Evolutionary conservation across 2,888 invertebrate genomes (phyloP), one percentile per base, ranked within the genome.

Genomic region (Piscicola geometra): DNA sequence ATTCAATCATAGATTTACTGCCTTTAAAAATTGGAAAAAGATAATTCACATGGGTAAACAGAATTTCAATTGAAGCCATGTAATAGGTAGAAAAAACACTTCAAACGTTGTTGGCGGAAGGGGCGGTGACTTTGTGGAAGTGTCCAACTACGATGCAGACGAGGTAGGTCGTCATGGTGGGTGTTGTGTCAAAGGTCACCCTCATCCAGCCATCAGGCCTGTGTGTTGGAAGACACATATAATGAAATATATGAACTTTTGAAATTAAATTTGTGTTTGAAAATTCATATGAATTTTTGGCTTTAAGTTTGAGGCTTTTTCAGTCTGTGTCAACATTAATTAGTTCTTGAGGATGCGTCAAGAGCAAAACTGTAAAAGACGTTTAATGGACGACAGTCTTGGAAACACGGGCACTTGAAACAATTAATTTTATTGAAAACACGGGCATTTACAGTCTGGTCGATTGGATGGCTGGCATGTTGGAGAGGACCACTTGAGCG

Each of bases 161-260:
- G 33, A 76, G 75, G 41, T 78, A 78, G 18, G 72, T 76, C 0
- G 78, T 77, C 78, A 78, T 78, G 25, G 41, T 66, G 2, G 76
- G 75, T 9, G 78, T 76, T 67, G 64, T 71, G 41, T 75, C 71
- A 71, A 74, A 78, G 33, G 64, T 56, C 50, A 77, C 78, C 28
- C 76, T 77, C 15, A 77, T 64, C 74, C 76, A 78, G 30, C 67
- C 73, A 32, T 71, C 72, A 21, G 67, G 41, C 35, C 78, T 78
- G 56, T 47, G n/a, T n/a, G n/a, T n/a, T n/a, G n/a, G n/a, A n/a
- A n/a, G n/a, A n/a, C n/a, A n/a, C n/a, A n/a, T n/a, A n/a, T n/a
- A n/a, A n/a, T n/a, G n/a, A n/a, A n/a, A n/a, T n/a, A n/a, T n/a
- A n/a, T n/a, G n/a, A n/a, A n/a, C n/a, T n/a, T n/a, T n/a, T n/a